Evolutionary conservation across 2,888 invertebrate genomes (phyloP).

Genomic region (Incurvaria masculella): DNA sequence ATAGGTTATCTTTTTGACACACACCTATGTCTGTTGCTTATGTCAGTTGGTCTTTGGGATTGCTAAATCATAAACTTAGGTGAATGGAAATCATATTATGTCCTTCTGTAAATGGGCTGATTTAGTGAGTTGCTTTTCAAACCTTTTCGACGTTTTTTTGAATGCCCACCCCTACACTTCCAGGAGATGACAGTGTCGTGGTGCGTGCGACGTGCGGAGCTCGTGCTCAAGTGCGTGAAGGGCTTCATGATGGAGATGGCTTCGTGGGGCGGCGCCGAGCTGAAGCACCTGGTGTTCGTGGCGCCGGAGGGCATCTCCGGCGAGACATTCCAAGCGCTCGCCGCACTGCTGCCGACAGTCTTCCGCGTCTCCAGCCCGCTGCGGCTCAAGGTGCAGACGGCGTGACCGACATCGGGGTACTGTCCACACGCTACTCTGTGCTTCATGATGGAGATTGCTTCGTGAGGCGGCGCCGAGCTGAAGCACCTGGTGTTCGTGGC

Average conservation of each 20-base stretch:
- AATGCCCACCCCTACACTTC: too few species aligned
- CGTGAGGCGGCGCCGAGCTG: constrained; percentile 87
- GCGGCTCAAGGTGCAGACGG: constrained; percentile 66
- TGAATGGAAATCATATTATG: too few species aligned
- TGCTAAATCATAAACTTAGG: too few species aligned
- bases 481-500: constrained; percentile 82
- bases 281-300: constrained; percentile 80
- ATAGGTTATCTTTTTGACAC: too few species aligned
- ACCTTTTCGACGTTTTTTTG: constrained; percentile 6
- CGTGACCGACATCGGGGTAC: too few species aligned
- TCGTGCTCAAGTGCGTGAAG: constrained; percentile 98
- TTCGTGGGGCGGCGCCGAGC: constrained; percentile 86
- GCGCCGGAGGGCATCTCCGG: constrained; percentile 82
- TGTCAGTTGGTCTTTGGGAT: too few species aligned
- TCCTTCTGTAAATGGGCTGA: too few species aligned
- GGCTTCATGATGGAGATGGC: constrained; percentile 99
- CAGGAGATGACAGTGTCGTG: constrained; percentile 94
- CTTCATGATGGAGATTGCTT: constrained; percentile 97
- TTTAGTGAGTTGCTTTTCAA: too few species aligned
- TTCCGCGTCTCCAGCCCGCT: constrained; percentile 95
- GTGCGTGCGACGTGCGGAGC: constrained; percentile 94
- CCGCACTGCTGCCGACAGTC: constrained; percentile 87
- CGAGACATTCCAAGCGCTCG: constrained; percentile 76
- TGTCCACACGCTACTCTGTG: too few species aligned
- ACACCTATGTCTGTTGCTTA: too few species aligned